Base-by-base conservation (phyloP, 1,140 invertebrate genomes). In the Monochamus saltuarius region DNA sequence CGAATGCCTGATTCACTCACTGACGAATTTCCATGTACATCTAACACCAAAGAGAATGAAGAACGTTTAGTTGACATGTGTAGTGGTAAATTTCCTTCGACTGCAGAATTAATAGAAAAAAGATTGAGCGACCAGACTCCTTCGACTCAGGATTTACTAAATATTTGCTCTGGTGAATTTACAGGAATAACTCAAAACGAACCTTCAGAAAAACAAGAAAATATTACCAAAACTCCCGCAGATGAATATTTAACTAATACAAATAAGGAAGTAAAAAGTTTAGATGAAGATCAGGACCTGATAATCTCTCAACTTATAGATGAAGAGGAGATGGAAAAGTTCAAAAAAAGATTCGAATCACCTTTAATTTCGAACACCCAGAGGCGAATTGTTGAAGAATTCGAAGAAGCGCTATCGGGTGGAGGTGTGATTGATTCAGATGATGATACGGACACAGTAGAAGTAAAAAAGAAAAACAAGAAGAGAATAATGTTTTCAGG, bases 161-260 rank as follows among this genome's bases (percentile, higher is more conserved):
- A 70, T 47, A 64, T 75, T 34, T 76, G 75, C 66, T 76, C 75
- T 14, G 75, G 74, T 34, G 57, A 69, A 47, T 75, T 77, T 66
- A 68, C 68, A 13, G 64, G 47, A 42, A 22, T 65, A 56, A 59
- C 55, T 39, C 62, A 63, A 56, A 7, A 36, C 36, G 36, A 22
- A 19, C 35, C 17, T 38, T 57, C 10, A 22, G 17, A 57, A 52
- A 14, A 7, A 51, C n/a, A 19, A 38, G 55, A 52, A 4, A 53
- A 36, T 29, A 6, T 29, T 29, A 29, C 22, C 6, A 35, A 34
- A 35, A 14, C 9, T 19, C 50, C 50, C 14, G 29, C 29, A 46
- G 34, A 13, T 40, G 36, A 11, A 7, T 58, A 65, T 40, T 11
- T 9, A 17, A 14, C 42, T 11, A 55, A 53, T 47, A 11, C 52